Evolutionary conservation across 1,140 invertebrate genomes (phyloP).

Genomic region (Ceratina japonica): DNA sequence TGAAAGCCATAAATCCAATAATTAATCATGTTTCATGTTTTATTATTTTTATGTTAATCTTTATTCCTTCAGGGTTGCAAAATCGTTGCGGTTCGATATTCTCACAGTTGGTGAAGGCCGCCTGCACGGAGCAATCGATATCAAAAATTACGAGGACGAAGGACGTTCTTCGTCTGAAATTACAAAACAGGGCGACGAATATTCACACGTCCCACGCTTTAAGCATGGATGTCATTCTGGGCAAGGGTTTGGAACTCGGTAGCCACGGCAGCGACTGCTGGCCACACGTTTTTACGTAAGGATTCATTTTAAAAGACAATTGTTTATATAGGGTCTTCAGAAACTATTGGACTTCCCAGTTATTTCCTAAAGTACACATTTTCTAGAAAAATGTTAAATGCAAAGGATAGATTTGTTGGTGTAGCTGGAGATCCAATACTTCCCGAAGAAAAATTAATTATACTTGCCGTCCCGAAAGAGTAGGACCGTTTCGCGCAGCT

Average conservation of each 20-base stretch:
- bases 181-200: slow-evolving; percentile 83
- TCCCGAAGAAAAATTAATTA: no score
- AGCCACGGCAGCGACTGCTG: slow-evolving; percentile 95
- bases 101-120: slow-evolving; percentile 87
- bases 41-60: not conserved
- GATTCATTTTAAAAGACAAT: not conserved
- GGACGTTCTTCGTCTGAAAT: slow-evolving; percentile 75
- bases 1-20: no score
- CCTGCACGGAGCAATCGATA: slow-evolving; percentile 84
- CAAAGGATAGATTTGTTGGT: no score
- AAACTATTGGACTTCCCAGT: no score
- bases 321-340: not conserved
- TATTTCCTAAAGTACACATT: no score
- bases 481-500: no score
- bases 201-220: slow-evolving; percentile 91
- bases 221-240: slow-evolving; percentile 92
- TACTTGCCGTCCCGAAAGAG: no score
- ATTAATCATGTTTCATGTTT: not conserved
- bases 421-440: no score
- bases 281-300: slow-evolving; percentile 93
- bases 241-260: slow-evolving; percentile 91
- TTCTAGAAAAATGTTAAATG: no score
- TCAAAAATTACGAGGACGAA: slow-evolving; percentile 77
- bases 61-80: slow-evolving; percentile 83
- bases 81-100: slow-evolving; percentile 91